These are phyloP conservation scores for Xestoiulus laeticollis DNA, from an alignment of 2,888 invertebrate species.

Conservation along the genomic window DNA sequence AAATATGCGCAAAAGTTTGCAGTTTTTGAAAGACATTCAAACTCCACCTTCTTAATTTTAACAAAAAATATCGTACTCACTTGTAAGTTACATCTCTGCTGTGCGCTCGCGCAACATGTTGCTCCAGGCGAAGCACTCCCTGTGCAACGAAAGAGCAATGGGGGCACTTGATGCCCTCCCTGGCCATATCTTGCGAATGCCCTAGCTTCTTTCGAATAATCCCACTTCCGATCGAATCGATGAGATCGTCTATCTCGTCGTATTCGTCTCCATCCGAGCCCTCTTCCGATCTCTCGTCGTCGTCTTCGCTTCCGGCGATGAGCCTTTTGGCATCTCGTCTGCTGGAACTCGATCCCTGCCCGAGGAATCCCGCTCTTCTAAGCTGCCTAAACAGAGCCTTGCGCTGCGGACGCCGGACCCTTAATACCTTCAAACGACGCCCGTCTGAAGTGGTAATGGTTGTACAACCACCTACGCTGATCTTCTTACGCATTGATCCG, in stretches of 20 bases:
- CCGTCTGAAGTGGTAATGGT: constrained; percentile 49
- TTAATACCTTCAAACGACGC: constrained; percentile 39
- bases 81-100: constrained; percentile 70
- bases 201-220: constrained; percentile 53
- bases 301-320: constrained; percentile 44
- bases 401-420: constrained; percentile 32
- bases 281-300: constrained; percentile 51
- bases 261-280: constrained; percentile 54
- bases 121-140: constrained; percentile 68
- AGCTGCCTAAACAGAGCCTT: constrained; percentile 47
- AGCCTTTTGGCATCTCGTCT: background rate
- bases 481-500: constrained; percentile 44
- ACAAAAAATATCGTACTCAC: constrained; percentile 52
- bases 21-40: too few relatives aligned
- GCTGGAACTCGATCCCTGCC: background rate
- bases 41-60: too few relatives aligned
- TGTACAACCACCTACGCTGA: constrained; percentile 35
- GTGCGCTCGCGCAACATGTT: constrained; percentile 70
- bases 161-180: constrained; percentile 64
- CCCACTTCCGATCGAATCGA: constrained; percentile 55
- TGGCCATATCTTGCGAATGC: constrained; percentile 42
- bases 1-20: too few relatives aligned
- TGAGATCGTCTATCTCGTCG: constrained; percentile 55
- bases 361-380: constrained; percentile 40
- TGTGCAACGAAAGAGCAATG: constrained; percentile 69